Evolutionary conservation across 2,113 vertebrate genomes (phyloP).

Genomic region (Sceloporus tristichus): DNA sequence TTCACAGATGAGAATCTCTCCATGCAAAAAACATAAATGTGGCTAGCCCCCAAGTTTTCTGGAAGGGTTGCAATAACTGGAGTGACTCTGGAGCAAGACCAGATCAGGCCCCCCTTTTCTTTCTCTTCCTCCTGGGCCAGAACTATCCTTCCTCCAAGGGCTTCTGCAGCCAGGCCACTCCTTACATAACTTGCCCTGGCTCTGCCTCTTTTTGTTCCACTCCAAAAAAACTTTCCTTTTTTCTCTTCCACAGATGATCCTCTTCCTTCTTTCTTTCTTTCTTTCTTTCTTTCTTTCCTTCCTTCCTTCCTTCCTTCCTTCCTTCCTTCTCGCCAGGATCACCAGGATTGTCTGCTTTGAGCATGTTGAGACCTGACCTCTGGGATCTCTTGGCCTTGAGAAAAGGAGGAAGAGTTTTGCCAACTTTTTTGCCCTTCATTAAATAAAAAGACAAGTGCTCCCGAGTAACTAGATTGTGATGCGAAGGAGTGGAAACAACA

Average conservation of each 20-base stretch:
- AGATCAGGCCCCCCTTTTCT: constrained; percentile 15
- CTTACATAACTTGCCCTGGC: constrained; percentile 74
- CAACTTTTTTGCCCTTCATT: neutral
- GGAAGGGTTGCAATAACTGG: constrained; percentile 56
- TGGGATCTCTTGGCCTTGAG: constrained; percentile 24
- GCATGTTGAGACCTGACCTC: constrained; percentile 36
- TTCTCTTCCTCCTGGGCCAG: constrained; percentile 71
- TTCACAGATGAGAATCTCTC: too few species aligned
- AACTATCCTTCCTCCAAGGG: constrained; percentile 69
- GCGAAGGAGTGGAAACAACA: constrained; percentile 16
- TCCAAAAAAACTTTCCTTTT: constrained; percentile 32
- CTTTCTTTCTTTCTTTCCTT: too few species aligned
- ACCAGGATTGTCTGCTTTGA: neutral
- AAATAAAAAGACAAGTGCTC: neutral
- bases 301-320: too few species aligned
- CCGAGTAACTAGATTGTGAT: neutral
- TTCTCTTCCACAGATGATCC: too few species aligned
- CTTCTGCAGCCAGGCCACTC: constrained; percentile 64
- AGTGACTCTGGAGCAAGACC: constrained; percentile 61
- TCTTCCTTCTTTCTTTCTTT: too few species aligned
- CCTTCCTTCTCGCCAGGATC: too few species aligned
- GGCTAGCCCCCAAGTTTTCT: neutral
- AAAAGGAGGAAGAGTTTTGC: neutral
- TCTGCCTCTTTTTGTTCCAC: constrained; percentile 44
- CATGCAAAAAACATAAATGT: too few species aligned